These are phyloP conservation scores for Pseudorasbora parva DNA, from an alignment of 2,113 vertebrate genomes.

Conservation along the genomic window DNA sequence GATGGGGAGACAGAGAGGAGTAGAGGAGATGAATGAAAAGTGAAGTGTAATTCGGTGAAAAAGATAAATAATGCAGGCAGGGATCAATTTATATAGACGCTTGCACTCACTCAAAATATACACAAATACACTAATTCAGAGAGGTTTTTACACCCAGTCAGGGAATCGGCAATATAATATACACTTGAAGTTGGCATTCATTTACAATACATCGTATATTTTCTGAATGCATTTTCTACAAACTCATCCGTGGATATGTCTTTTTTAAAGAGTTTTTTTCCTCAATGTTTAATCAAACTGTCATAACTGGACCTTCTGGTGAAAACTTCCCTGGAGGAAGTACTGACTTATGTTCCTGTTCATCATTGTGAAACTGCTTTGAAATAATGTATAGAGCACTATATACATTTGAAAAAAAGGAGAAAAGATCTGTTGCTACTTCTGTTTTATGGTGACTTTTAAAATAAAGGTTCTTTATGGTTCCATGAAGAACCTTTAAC, in stretches of 20 bases:
- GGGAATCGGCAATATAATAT: not conserved
- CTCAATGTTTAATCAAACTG: not conserved
- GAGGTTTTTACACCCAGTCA: not conserved
- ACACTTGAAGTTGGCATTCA: not conserved
- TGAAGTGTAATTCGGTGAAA: constrained; percentile 55
- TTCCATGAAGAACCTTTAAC: not conserved
- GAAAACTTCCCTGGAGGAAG: not conserved
- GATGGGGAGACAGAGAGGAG: constrained; percentile 21
- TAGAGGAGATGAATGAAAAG: constrained; percentile 55
- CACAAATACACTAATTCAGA: constrained; percentile 24
- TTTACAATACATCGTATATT: not conserved
- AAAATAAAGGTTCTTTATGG: not conserved
- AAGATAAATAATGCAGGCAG: constrained; percentile 41
- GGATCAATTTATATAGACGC: constrained; percentile 7
- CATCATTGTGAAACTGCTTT: no score
- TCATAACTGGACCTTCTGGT: not conserved
- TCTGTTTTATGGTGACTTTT: not conserved
- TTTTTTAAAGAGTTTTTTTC: not conserved
- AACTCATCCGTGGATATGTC: not conserved
- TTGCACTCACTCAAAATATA: not conserved
- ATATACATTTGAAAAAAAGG: no score
- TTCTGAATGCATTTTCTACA: not conserved
- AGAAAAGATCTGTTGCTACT: not conserved
- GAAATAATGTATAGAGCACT: no score
- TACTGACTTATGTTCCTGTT: no score